phyloP scores from a whole-genome alignment of 2,888 invertebrate genomes.

The Dynastes hyllus region DNA sequence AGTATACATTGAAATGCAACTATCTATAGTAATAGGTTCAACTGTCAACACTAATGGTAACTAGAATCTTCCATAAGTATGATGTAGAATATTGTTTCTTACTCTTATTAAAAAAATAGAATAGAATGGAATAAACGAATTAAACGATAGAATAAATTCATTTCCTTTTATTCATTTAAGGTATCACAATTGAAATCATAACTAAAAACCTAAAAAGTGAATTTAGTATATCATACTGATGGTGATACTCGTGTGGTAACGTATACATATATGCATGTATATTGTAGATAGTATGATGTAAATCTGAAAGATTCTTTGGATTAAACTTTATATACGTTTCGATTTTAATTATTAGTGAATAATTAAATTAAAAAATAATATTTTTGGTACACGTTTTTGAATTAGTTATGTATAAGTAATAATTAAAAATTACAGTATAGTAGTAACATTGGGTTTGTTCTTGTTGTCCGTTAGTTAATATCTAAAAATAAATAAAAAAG shows the following conservation, averaged over 20 bases:
- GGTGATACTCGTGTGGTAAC: conserved; percentile 12
- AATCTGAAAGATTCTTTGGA: conserved; percentile 22
- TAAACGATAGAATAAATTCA: too few species aligned
- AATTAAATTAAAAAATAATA: conserved; percentile 32
- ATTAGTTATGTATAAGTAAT: conserved; percentile 10
- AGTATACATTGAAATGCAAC: conserved; percentile 39
- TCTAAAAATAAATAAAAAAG: conserved; percentile 38
- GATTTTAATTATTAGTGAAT: conserved; percentile 18
- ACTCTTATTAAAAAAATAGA: background rate
- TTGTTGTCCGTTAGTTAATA: conserved; percentile 17
- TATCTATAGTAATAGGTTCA: conserved; percentile 48
- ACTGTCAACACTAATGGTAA: conserved; percentile 53
- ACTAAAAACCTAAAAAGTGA: background rate
- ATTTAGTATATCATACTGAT: conserved; percentile 1
- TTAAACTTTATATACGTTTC: conserved; percentile 25
- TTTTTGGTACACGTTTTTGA: conserved; percentile 27
- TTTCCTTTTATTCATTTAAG: background rate
- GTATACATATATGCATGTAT: conserved; percentile 9
- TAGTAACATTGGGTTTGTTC: background rate
- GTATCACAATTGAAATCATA: conserved; percentile 20
- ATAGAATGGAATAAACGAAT: too few species aligned
- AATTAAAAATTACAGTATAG: conserved; percentile 13
- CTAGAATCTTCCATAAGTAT: conserved; percentile 40
- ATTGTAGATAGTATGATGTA: conserved; percentile 3
- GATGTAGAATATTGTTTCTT: background rate